A percentile compares a stretch with the other conserved stretches of the same genome.
These are phyloP conservation scores for Gymnoscopelus braueri DNA, from an alignment of 2,797 vertebrate species.

Conservation along the genomic window DNA sequence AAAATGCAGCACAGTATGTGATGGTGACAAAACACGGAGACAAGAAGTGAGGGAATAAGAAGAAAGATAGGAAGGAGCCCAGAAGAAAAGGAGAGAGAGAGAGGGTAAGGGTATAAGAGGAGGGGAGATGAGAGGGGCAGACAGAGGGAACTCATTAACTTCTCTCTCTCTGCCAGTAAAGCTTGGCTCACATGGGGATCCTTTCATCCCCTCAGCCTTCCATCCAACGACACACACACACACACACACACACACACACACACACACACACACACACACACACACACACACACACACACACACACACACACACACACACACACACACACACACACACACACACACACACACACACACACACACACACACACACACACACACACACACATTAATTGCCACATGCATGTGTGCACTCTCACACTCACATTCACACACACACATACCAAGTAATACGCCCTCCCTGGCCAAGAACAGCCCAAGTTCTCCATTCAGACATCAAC, in stretches of 20 bases:
- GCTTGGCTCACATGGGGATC: slow-evolving; percentile 67
- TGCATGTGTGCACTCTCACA: neutral
- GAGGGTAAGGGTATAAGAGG: slow-evolving; percentile 32
- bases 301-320: neutral
- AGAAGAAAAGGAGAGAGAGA: slow-evolving; percentile 52
- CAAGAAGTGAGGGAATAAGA: neutral
- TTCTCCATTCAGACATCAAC: slow-evolving; percentile 37
- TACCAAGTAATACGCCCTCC: too few species aligned
- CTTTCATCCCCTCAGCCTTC: slow-evolving; percentile 66
- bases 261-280: slow-evolving; percentile 19
- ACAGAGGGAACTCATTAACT: slow-evolving; percentile 81
- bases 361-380: slow-evolving; percentile 18
- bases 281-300: too few species aligned
- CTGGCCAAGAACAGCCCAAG: neutral
- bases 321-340: neutral
- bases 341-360: slow-evolving; percentile 8
- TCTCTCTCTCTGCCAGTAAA: slow-evolving; percentile 74
- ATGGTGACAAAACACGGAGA: neutral
- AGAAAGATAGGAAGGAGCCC: slow-evolving; percentile 1
- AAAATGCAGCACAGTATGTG: too few species aligned
- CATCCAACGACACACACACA: slow-evolving; percentile 28
- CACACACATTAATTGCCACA: too few species aligned
- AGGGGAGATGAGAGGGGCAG: slow-evolving; percentile 63
- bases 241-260: slow-evolving; percentile 8
- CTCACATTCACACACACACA: slow-evolving; percentile 3